A percentile compares a stretch with the other conserved stretches of the same genome.
Conservation (phyloP, 2,888 invertebrate genomes). For the Dorcus hopei region DNA sequence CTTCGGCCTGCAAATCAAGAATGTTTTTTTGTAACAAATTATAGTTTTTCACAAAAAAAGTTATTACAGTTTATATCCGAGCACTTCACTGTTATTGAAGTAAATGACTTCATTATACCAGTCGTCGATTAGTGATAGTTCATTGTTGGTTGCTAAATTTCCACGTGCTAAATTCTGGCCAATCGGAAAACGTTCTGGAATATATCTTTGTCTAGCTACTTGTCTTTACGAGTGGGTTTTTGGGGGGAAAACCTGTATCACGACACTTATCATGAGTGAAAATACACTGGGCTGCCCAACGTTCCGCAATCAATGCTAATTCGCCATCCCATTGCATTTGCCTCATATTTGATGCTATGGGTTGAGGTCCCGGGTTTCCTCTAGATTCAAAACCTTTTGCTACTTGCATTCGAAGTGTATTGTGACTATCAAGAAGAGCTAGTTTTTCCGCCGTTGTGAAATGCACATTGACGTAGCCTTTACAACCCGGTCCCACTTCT, state of each 20-base stretch:
- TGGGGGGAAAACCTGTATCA: conserved; percentile 33
- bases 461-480: conserved; percentile 33
- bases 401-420: conserved; percentile 45
- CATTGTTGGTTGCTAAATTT: conserved; percentile 38
- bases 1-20: conserved; percentile 17
- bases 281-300: conserved; percentile 50
- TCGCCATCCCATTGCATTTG: conserved; percentile 47
- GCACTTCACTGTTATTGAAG: conserved; percentile 31
- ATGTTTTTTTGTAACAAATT: neutral
- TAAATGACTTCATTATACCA: conserved; percentile 47
- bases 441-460: conserved; percentile 43
- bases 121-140: conserved; percentile 30
- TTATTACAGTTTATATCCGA: conserved; percentile 30
- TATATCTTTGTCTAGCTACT: neutral
- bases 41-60: neutral
- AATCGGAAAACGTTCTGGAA: conserved; percentile 38
- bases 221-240: neutral
- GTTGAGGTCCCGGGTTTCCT: conserved; percentile 47
- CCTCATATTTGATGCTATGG: conserved; percentile 45
- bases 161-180: conserved; percentile 48
- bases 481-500: conserved; percentile 31
- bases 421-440: conserved; percentile 47
- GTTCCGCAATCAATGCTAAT: conserved; percentile 45
- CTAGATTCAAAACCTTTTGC: conserved; percentile 42
- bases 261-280: conserved; percentile 46